Percentiles rank a stretch among this genome's conserved stretches.
These are phyloP conservation scores for Eutolmus rufibarbis DNA, from an alignment of 2,888 invertebrate genomes.

Conservation along the genomic window DNA sequence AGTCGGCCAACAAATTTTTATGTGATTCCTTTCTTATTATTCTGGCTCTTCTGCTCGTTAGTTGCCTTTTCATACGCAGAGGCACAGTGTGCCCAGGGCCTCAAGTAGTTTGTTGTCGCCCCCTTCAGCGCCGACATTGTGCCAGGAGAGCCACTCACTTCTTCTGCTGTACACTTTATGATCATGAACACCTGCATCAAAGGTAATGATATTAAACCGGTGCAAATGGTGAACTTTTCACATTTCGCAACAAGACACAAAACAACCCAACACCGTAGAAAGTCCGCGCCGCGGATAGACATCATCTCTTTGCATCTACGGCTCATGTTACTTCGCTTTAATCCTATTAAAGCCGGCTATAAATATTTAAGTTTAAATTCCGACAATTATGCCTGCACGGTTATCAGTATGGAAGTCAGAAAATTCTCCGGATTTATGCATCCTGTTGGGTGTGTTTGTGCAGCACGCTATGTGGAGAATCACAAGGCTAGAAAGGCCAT, in stretches of 20 bases:
- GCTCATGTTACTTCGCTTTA: background rate
- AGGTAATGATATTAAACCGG: constrained; percentile 11
- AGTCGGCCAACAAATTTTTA: background rate
- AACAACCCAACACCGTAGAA: background rate
- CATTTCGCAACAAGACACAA: background rate
- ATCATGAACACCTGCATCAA: constrained; percentile 29
- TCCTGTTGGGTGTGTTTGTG: constrained; percentile 2
- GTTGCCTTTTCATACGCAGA: background rate
- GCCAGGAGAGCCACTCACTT: background rate
- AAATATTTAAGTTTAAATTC: constrained; percentile 21
- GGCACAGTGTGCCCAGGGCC: background rate
- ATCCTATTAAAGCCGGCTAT: background rate
- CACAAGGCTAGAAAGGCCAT: background rate
- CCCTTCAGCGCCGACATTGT: background rate
- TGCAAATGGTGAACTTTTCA: constrained; percentile 26
- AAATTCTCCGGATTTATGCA: background rate
- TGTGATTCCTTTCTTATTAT: background rate
- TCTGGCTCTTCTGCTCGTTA: constrained; percentile 5
- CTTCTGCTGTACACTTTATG: background rate
- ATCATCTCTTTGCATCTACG: background rate
- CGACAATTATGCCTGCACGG: background rate
- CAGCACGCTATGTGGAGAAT: background rate
- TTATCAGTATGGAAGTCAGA: constrained; percentile 17
- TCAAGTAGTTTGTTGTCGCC: background rate
- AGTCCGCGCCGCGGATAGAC: background rate